Evolutionary conservation across 2,797 vertebrate species (phyloP).

Genomic region (Pseudocheirus occidentalis): DNA sequence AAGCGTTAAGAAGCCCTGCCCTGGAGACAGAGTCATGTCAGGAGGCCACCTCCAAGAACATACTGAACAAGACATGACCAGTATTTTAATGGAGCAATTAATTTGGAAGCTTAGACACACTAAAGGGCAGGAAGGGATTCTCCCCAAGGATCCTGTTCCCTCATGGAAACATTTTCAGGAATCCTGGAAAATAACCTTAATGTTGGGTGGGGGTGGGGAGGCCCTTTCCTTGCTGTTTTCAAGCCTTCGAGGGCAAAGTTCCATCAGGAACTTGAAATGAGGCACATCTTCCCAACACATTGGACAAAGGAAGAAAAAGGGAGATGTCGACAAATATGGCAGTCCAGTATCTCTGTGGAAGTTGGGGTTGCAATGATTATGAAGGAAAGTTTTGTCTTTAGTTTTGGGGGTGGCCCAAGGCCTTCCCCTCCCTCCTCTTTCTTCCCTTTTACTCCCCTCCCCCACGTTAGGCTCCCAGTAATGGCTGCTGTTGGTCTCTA

Average conservation of each 20-base stretch:
- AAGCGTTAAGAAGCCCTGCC: neutral
- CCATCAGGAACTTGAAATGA: neutral
- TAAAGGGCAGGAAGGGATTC: neutral
- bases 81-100: neutral
- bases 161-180: neutral
- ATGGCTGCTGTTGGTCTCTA: conserved; percentile 63
- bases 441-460: neutral
- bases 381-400: conserved; percentile 47
- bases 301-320: conserved; percentile 10
- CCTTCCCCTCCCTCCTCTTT: neutral
- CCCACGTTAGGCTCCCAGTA: conserved; percentile 49
- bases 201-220: neutral
- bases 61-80: neutral
- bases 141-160: neutral
- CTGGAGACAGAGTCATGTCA: neutral
- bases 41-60: too few species aligned
- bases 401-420: conserved; percentile 44
- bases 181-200: neutral
- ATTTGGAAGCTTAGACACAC: neutral
- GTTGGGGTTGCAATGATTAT: conserved; percentile 52
- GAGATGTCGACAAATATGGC: neutral
- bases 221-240: neutral
- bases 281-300: neutral
- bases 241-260: neutral
- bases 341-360: neutral